Evolutionary conservation across 2,797 vertebrate species (phyloP).

Genomic region (Onychomys leucogaster): DNA sequence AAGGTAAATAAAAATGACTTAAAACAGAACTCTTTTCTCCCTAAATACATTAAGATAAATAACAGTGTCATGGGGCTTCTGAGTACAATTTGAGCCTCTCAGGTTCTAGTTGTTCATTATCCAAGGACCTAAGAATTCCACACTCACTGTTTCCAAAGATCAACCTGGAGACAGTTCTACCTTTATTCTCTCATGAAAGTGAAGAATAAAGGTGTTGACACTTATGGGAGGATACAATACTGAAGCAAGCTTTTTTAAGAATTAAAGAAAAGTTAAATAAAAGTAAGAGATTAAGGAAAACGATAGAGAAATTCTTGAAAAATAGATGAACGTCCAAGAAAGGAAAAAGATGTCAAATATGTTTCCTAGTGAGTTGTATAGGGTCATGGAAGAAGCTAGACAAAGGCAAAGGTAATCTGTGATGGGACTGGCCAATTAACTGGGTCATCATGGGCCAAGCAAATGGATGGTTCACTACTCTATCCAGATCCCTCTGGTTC

Average conservation of each 20-base stretch:
- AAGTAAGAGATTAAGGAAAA: background rate
- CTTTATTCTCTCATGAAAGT: background rate
- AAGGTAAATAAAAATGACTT: background rate
- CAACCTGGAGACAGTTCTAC: background rate
- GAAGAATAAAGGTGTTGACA: background rate
- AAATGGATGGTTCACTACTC: background rate
- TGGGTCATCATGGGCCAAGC: background rate
- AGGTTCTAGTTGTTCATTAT: background rate
- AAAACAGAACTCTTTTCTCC: background rate
- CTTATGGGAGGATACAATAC: background rate
- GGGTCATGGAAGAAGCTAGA: background rate
- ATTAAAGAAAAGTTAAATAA: background rate
- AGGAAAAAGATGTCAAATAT: background rate
- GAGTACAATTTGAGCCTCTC: background rate
- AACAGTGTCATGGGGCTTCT: background rate
- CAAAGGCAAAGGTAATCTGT: background rate
- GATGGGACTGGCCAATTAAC: background rate
- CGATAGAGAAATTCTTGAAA: background rate
- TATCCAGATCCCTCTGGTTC: background rate
- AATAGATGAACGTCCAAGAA: background rate
- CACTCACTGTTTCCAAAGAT: background rate
- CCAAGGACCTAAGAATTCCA: too few species aligned
- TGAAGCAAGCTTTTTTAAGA: background rate
- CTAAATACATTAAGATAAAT: too few species aligned
- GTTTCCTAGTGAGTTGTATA: background rate